Percentiles rank a stretch among this genome's conserved stretches.
Evolutionary conservation across 2,113 vertebrate species (phyloP).

Genomic region (Glaucomys volans): DNA sequence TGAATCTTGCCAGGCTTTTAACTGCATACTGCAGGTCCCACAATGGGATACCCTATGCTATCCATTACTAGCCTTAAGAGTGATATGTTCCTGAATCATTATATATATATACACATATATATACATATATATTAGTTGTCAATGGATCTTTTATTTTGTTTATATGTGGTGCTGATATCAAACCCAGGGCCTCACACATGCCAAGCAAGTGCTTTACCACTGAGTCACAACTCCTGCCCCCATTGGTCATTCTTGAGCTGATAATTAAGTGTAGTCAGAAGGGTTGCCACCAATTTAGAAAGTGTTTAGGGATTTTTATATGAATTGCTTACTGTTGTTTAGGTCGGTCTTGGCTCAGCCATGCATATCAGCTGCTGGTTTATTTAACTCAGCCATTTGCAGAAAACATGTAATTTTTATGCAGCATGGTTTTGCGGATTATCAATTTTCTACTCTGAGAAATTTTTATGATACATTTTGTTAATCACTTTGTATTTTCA

Average conservation of each 20-base stretch:
- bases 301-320: neutral
- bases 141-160: too few relatives aligned
- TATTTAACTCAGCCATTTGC: neutral
- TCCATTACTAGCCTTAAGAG: neutral
- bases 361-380: neutral
- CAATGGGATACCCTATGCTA: neutral
- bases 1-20: neutral
- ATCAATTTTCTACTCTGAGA: neutral
- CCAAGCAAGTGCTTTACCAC: too few relatives aligned
- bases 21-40: neutral
- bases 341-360: neutral
- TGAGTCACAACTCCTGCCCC: too few relatives aligned
- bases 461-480: neutral
- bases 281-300: neutral
- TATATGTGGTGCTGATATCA: too few relatives aligned
- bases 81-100: neutral
- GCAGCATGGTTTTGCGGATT: neutral
- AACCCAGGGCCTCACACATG: too few relatives aligned
- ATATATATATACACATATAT: too few relatives aligned
- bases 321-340: neutral
- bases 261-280: neutral
- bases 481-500: neutral
- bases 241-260: neutral
- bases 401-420: neutral
- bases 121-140: too few relatives aligned